Conservation (phyloP, 1,140 invertebrate genomes). For the Philopotamus ludificatus region DNA sequence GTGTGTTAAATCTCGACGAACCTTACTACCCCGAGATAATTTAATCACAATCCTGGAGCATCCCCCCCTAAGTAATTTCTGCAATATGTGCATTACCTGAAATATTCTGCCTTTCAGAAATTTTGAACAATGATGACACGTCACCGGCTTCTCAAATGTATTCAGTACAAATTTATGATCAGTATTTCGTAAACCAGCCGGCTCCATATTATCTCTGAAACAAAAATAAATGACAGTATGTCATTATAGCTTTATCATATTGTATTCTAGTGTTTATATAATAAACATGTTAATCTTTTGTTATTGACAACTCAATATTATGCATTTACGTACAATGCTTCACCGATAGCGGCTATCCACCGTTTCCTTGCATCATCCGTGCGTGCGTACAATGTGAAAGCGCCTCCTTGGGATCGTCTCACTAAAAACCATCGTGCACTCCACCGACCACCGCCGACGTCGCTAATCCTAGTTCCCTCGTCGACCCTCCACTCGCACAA, state of each 20-base stretch:
- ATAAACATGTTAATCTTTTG: too few species aligned
- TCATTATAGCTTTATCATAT: too few species aligned
- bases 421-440: slow-evolving; percentile 82
- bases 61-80: neutral
- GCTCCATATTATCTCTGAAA: slow-evolving; percentile 79
- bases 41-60: neutral
- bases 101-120: slow-evolving; percentile 89
- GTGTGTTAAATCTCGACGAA: too few species aligned
- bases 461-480: slow-evolving; percentile 66
- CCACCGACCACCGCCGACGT: slow-evolving; percentile 68
- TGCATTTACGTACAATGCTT: slow-evolving; percentile 83
- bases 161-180: slow-evolving; percentile 86
- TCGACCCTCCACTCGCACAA: slow-evolving; percentile 86
- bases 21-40: too few species aligned
- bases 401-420: slow-evolving; percentile 75
- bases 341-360: slow-evolving; percentile 89
- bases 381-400: slow-evolving; percentile 87
- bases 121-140: slow-evolving; percentile 81
- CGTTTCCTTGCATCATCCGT: slow-evolving; percentile 83
- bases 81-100: slow-evolving; percentile 63
- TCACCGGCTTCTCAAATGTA: slow-evolving; percentile 80
- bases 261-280: too few species aligned
- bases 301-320: too few species aligned
- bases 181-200: slow-evolving; percentile 70
- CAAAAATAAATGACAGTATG: neutral